phyloP scores from a whole-genome alignment of 1,140 invertebrate species.

The Drosophila kepulauana region DNA sequence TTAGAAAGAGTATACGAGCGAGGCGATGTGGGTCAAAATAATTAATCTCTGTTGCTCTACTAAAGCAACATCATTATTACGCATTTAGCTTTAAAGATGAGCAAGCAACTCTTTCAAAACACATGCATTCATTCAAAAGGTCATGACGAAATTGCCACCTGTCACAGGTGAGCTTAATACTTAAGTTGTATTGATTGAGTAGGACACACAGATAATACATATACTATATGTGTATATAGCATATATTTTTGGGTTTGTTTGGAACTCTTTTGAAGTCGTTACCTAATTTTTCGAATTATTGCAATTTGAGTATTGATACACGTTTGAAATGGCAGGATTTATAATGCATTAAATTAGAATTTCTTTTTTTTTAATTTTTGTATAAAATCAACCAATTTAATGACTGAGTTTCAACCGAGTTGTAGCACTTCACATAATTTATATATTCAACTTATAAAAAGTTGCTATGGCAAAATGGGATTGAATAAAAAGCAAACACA shows the following conservation, averaged over 20 bases:
- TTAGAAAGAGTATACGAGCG: background rate
- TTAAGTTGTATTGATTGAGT: conserved; percentile 56
- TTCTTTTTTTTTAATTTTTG: conserved; percentile 1
- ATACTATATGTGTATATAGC: background rate
- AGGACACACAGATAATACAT: background rate
- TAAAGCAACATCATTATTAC: conserved; percentile 15
- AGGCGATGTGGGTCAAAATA: background rate
- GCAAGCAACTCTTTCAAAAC: background rate
- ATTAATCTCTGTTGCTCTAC: conserved; percentile 22
- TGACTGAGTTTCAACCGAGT: conserved; percentile 18
- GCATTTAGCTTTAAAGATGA: conserved; percentile 4
- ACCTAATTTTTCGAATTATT: conserved; percentile 35
- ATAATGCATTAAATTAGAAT: conserved; percentile 10
- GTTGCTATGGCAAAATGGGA: conserved; percentile 44
- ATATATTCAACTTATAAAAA: conserved; percentile 16
- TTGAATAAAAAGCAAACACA: conserved; percentile 38
- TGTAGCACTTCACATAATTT: conserved; percentile 49
- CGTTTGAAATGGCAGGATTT: conserved; percentile 8
- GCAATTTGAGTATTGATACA: conserved; percentile 12
- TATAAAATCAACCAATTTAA: conserved; percentile 18
- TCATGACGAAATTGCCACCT: conserved; percentile 14
- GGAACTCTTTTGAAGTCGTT: conserved; percentile 18
- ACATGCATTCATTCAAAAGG: conserved; percentile 4
- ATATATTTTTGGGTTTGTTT: background rate
- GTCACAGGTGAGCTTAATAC: conserved; percentile 35